phyloP scores from a whole-genome alignment of 2,888 invertebrate species.

The Uloborus plumipes region DNA sequence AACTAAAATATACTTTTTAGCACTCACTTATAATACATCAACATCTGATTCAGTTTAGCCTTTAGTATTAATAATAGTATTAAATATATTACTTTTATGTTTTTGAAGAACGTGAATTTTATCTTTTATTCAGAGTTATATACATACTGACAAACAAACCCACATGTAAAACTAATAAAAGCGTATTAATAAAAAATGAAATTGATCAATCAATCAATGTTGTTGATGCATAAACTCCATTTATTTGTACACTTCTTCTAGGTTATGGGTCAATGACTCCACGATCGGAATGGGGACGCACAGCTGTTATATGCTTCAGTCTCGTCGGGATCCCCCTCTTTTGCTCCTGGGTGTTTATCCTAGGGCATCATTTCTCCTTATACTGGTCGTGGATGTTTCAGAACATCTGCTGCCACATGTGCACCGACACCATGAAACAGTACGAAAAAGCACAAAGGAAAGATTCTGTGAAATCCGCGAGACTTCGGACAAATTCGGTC shows the following conservation, averaged over 20 bases:
- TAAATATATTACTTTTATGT: too few relatives aligned
- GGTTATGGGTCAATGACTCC: conserved; percentile 45
- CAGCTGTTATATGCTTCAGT: conserved; percentile 38
- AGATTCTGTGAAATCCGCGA: background rate
- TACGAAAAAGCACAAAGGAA: background rate
- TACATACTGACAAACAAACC: too few relatives aligned
- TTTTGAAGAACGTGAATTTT: too few relatives aligned
- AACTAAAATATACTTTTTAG: too few relatives aligned
- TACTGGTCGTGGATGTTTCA: conserved; percentile 40
- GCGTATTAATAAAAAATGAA: too few relatives aligned
- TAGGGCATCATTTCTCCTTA: conserved; percentile 28
- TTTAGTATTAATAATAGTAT: too few relatives aligned
- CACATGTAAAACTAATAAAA: too few relatives aligned
- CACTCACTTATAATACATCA: too few relatives aligned
- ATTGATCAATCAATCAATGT: too few relatives aligned
- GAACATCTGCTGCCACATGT: conserved; percentile 33
- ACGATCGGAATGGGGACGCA: conserved; percentile 42
- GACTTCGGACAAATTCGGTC: conserved; percentile 19
- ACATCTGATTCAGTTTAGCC: too few relatives aligned
- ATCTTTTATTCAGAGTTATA: too few relatives aligned
- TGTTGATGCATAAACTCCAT: too few relatives aligned
- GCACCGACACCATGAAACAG: background rate
- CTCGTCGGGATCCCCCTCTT: conserved; percentile 37
- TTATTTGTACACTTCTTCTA: conserved; percentile 3
- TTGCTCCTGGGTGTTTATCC: conserved; percentile 29